phyloP scores from a whole-genome alignment of 2,113 vertebrate species.

The Lasiurus borealis region DNA sequence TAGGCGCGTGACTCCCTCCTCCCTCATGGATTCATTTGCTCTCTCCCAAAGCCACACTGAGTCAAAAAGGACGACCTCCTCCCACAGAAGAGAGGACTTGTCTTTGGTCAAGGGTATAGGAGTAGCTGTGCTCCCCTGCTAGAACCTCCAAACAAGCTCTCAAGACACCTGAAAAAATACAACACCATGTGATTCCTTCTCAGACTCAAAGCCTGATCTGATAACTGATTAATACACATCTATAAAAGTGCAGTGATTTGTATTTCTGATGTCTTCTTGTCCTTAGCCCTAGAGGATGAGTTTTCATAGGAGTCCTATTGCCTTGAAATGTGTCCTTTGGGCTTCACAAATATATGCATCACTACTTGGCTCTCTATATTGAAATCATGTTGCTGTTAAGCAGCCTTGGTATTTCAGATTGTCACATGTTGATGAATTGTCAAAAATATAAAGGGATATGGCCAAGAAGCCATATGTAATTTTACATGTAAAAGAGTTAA shows the following conservation, averaged over 20 bases:
- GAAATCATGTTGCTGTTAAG: constrained; percentile 41
- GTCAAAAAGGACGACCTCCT: too few relatives aligned
- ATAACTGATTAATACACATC: neutral
- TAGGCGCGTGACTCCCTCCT: too few relatives aligned
- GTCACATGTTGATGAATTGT: neutral
- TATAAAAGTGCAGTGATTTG: neutral
- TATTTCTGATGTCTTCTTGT: neutral
- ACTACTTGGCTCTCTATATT: constrained; percentile 11
- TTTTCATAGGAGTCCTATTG: neutral
- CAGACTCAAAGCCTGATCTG: neutral
- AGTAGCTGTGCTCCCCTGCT: too few relatives aligned
- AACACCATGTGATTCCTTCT: neutral
- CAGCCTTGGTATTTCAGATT: neutral
- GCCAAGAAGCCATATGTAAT: neutral
- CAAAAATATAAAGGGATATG: neutral
- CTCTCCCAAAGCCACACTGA: too few relatives aligned
- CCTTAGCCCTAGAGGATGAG: neutral
- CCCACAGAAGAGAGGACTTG: too few relatives aligned
- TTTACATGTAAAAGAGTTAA: neutral
- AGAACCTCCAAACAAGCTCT: too few relatives aligned
- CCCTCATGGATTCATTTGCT: too few relatives aligned
- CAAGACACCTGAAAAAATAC: neutral
- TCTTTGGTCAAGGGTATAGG: too few relatives aligned
- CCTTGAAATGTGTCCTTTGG: constrained; percentile 39
- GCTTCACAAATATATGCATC: neutral